Percentiles rank a stretch among this genome's conserved stretches.
phyloP scores from a whole-genome alignment of 2,888 invertebrate species.

The Geotrupes spiniger region DNA sequence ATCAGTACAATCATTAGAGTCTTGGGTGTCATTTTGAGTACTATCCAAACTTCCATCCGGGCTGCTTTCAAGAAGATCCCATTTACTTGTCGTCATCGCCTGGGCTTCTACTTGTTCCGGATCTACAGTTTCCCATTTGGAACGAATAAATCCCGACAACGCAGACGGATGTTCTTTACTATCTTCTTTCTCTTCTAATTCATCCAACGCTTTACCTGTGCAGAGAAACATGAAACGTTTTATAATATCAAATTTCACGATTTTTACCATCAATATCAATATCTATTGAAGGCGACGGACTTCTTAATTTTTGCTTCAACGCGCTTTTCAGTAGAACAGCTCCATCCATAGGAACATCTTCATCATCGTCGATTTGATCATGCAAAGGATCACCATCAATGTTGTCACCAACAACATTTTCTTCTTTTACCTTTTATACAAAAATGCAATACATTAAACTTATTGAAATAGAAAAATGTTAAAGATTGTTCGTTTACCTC shows the following conservation, averaged over 20 bases:
- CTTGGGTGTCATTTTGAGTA: constrained; percentile 43
- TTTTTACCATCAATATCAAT: constrained; percentile 68
- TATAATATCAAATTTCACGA: constrained; percentile 18
- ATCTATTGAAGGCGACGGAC: constrained; percentile 41
- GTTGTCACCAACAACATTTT: constrained; percentile 55
- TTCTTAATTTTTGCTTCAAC: constrained; percentile 52
- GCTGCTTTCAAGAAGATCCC: constrained; percentile 71
- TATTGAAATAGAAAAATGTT: too few species aligned
- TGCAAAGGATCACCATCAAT: constrained; percentile 67
- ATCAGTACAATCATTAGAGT: constrained; percentile 47
- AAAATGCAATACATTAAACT: too few species aligned
- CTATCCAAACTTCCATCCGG: constrained; percentile 48
- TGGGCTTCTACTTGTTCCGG: constrained; percentile 77
- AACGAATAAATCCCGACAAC: constrained; percentile 78
- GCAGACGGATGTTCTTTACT: constrained; percentile 42
- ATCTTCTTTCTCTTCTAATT: constrained; percentile 29
- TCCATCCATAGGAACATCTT: constrained; percentile 71
- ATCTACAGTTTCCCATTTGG: constrained; percentile 96
- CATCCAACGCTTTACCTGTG: constrained; percentile 39
- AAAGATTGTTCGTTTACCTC: constrained; percentile 28
- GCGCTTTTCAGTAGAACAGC: constrained; percentile 75
- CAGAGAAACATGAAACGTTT: background rate
- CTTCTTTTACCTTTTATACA: constrained; percentile 38
- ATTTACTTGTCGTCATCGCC: constrained; percentile 85
- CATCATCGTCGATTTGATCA: constrained; percentile 55